Evolutionary conservation across 2,113 vertebrate species (phyloP), one percentile per base, ranked within the genome.

Genomic region (Pelusios castaneus): DNA sequence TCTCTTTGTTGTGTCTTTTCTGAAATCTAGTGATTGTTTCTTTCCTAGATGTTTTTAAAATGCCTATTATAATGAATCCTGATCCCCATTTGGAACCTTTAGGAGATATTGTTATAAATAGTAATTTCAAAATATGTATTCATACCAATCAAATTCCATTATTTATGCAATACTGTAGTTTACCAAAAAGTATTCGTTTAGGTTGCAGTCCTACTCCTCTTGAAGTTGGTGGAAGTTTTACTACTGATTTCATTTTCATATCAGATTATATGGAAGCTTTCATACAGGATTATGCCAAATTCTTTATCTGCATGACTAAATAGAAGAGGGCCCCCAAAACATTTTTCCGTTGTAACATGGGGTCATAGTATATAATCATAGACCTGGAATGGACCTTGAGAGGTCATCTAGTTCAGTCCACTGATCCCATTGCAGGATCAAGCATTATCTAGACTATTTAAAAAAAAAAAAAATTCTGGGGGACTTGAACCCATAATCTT

Each of bases 61-160:
- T 31, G 82, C 73, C 67, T 84, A 82, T 93, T 79, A 58, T 63
- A 91, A 67, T 82, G 87, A 91, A 55, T 8, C 54, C 54, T 55
- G 22, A 55, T 55, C 54, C 89, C 56, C 49, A 88, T 80, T 94
- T 91, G 63, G 43, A 92, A 41, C 89, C 22, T 22, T 17, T 55
- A 21, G n/a, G n/a, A n/a, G n/a, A n/a, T n/a, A n/a, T n/a, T n/a
- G n/a, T n/a, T n/a, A n/a, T 63, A 63, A 93, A 95, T n/a, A 83
- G 84, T 84, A 58, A 89, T 38, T 91, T 88, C 77, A 84, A 96
- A 95, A 88, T 75, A 95, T 3, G 81, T 29, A 43, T 79, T 56
- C 87, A 84, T 89, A 94, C 85, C 27, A 54, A 93, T 70, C 43
- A 13, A 80, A 92, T 87, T 45, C 85, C 54, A 54, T 80, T 87